Evolutionary conservation across 2,113 vertebrate species (phyloP).

Genomic region (Opisthocomus hoazin): DNA sequence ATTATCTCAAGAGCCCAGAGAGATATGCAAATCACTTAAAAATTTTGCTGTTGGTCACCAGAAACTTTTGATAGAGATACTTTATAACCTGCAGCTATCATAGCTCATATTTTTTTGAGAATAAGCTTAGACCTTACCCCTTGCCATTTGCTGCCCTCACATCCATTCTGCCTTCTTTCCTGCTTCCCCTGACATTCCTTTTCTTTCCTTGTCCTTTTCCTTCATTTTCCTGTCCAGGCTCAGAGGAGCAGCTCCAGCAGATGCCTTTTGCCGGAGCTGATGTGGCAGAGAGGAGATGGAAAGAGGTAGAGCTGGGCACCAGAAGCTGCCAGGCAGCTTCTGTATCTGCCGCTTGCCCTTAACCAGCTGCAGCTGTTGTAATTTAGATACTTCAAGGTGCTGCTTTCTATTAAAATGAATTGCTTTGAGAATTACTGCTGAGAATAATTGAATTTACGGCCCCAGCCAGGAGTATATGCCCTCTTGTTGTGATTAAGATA

Average conservation of each 20-base stretch:
- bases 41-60: background rate
- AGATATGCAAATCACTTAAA: background rate
- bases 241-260: background rate
- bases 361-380: background rate
- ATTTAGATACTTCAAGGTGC: background rate
- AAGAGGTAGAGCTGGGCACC: background rate
- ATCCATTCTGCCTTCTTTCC: background rate
- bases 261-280: background rate
- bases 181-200: background rate
- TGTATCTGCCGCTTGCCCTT: background rate
- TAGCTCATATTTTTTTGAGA: background rate
- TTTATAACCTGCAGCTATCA: background rate
- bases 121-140: background rate
- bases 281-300: background rate
- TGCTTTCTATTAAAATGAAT: background rate
- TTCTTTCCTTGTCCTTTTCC: background rate
- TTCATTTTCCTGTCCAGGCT: background rate
- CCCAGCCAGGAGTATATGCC: background rate
- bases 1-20: background rate
- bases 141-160: background rate
- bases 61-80: background rate
- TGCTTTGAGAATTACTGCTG: background rate
- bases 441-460: slow-evolving; percentile 29
- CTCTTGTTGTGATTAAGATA: slow-evolving; percentile 14
- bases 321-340: background rate